Percentiles rank a stretch among this genome's conserved stretches.
phyloP scores from a whole-genome alignment of 2,888 invertebrate genomes.

The Tipula helvola region DNA sequence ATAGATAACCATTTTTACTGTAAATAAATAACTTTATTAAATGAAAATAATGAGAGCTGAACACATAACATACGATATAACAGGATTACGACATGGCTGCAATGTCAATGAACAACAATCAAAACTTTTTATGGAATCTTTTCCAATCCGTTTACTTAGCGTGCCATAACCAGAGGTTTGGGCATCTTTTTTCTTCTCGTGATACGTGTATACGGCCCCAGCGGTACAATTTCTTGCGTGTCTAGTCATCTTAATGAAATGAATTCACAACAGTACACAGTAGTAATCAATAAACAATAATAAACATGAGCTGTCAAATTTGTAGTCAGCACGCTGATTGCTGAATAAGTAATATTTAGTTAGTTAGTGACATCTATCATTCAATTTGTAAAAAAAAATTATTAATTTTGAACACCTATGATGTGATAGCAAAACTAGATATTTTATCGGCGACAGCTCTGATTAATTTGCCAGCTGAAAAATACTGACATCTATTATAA shows the following conservation, averaged over 20 bases:
- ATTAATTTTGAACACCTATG: background rate
- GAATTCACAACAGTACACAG: background rate
- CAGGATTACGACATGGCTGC: slow-evolving; percentile 91
- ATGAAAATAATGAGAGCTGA: background rate
- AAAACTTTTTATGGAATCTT: slow-evolving; percentile 60
- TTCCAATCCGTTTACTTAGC: slow-evolving; percentile 74
- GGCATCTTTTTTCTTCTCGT: slow-evolving; percentile 94
- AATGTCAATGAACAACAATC: slow-evolving; percentile 95
- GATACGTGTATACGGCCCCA: slow-evolving; percentile 95
- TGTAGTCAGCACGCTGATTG: background rate
- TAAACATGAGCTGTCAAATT: background rate
- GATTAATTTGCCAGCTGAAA: background rate
- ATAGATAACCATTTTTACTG: slow-evolving; percentile 76
- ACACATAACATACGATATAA: slow-evolving; percentile 56
- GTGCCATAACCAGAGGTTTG: slow-evolving; percentile 89
- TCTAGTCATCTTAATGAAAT: slow-evolving; percentile 56
- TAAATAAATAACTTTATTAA: slow-evolving; percentile 14
- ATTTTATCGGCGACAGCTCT: background rate
- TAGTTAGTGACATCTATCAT: too few relatives aligned
- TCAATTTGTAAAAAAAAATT: background rate
- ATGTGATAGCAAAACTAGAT: background rate
- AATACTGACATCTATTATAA: background rate
- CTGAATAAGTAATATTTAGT: background rate
- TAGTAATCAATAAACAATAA: background rate
- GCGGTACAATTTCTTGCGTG: slow-evolving; percentile 98